Evolutionary conservation across 2,797 vertebrate genomes (phyloP).

Genomic region (Cheirogaleus major): DNA sequence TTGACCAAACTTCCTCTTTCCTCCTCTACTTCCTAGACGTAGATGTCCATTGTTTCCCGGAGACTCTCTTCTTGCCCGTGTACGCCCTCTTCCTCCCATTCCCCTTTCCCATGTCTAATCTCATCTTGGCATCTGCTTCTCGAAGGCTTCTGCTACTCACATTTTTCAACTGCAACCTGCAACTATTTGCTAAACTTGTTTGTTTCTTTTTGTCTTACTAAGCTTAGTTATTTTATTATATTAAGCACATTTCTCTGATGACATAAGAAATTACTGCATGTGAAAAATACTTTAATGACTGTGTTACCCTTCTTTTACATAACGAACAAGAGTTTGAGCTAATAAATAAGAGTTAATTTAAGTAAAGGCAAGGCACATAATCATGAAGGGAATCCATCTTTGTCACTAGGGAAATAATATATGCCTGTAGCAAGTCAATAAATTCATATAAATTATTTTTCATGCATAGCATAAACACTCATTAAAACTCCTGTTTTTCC

Average conservation of each 20-base stretch:
- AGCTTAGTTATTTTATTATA: neutral
- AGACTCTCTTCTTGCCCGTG: neutral
- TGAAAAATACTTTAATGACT: neutral
- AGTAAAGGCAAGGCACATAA: neutral
- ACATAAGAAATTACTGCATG: neutral
- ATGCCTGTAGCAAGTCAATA: neutral
- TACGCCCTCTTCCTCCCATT: accelerated
- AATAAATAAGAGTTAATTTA: neutral
- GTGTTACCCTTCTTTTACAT: neutral
- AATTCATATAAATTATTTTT: neutral
- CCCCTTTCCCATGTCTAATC: neutral
- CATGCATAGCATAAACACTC: neutral
- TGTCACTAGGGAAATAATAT: neutral
- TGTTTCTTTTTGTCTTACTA: neutral
- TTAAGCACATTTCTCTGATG: neutral
- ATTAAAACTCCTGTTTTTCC: neutral
- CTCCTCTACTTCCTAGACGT: neutral
- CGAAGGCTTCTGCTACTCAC: neutral
- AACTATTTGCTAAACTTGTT: neutral
- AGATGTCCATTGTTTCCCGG: neutral
- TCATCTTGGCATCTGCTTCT: no score
- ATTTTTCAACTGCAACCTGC: neutral
- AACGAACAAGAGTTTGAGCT: neutral
- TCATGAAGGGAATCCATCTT: neutral
- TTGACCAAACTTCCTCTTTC: neutral